Base-by-base conservation (phyloP, 2,888 invertebrate species). In the Nowickia ferox region DNA sequence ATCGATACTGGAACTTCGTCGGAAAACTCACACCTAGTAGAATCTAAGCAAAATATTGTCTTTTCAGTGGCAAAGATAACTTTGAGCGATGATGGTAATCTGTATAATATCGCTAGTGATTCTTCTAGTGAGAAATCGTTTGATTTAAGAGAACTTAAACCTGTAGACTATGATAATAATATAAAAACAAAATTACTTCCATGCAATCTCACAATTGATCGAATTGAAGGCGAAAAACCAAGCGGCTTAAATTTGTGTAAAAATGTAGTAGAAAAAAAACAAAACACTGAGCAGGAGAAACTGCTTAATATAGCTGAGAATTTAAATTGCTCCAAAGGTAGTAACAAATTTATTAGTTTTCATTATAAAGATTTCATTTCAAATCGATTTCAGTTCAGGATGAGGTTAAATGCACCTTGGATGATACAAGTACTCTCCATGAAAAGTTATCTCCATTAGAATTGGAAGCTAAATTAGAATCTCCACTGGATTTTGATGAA, bases 381-480 rank as follows among this genome's bases (percentile, higher is more conserved):
- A 10, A 59, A 19, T 53, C 9, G 19, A 5, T 78, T 69, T 51
- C n/a, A 77, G 77, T 42, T 53, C 13, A 46, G 17, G 2, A 19
- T 9, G 17, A 53, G 3, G 40, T 2, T 0, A 38, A 9, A 1
- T 1, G 38, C 8, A 10, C 3, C 5, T 17, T 22, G 57, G 22
- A 44, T 22, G n/a, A 17, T 17, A 17, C 42, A 5, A 38, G 13
- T 55, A 6, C 19, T 42, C 11, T 19, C n/a, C 2, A 46, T 53
- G 8, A 55, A 57, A 15, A 79, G 15, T 71, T 89, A 71, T 88
- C 89, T n/a, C 53, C 88, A 9, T 72, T 89, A 46, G 89, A 89
- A 74, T 87, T 89, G 63, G 89, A 89, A 57, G 88, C 79, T 1
- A 82, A 88, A 53, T 81, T 89, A n/a, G 87, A 89, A 65, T 87